These are phyloP conservation scores for Saxidomus purpurata DNA, from an alignment of 1,140 invertebrate species.

Conservation along the genomic window DNA sequence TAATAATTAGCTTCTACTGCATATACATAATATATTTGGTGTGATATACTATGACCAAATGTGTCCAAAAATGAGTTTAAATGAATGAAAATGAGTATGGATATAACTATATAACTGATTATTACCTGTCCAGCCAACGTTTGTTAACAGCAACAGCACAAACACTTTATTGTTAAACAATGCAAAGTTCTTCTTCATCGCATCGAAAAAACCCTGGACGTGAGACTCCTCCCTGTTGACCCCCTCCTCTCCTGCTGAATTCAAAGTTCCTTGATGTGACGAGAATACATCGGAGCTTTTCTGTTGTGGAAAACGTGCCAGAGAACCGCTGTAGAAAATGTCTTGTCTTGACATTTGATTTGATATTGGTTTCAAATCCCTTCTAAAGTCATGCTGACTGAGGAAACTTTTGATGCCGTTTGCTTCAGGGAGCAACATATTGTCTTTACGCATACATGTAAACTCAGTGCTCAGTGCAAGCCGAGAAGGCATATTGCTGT, in stretches of 20 bases:
- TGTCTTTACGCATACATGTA: slow-evolving; percentile 12
- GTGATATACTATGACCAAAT: too few relatives aligned
- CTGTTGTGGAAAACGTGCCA: slow-evolving; percentile 69
- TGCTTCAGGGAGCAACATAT: background rate
- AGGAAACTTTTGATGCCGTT: slow-evolving; percentile 2
- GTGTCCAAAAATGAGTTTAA: too few relatives aligned
- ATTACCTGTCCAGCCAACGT: slow-evolving; percentile 73
- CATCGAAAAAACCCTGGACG: background rate
- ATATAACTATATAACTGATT: too few relatives aligned
- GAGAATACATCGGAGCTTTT: background rate
- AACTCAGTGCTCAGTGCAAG: slow-evolving; percentile 34
- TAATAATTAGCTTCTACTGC: too few relatives aligned
- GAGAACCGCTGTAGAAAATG: slow-evolving; percentile 80
- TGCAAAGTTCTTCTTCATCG: slow-evolving; percentile 16
- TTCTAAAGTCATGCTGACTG: slow-evolving; percentile 16
- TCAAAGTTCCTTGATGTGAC: background rate
- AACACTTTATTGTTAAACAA: slow-evolving; percentile 69
- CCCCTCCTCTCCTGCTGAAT: background rate
- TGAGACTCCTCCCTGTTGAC: background rate
- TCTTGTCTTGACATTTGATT: slow-evolving; percentile 74
- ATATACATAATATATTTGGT: too few relatives aligned
- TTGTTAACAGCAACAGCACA: slow-evolving; percentile 61
- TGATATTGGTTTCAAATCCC: background rate
- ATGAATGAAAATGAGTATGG: too few relatives aligned
- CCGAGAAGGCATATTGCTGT: background rate